Evolutionary conservation across 2,797 vertebrate species (phyloP).

Genomic region (Ambastaia sidthimunki): DNA sequence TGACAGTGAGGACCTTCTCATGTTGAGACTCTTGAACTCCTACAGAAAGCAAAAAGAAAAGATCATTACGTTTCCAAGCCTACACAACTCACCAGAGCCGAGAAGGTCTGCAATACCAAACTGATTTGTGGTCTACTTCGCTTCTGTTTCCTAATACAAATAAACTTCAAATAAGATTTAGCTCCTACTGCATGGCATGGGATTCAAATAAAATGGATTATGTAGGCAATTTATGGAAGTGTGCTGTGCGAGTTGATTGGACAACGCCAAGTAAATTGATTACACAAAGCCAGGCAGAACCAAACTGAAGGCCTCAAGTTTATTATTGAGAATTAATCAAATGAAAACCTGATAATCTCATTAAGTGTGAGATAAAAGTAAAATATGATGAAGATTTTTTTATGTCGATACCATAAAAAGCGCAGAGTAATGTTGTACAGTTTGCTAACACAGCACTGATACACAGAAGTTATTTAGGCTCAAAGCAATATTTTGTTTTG

Average conservation of each 20-base stretch:
- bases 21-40: constrained; percentile 94
- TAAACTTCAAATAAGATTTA: not conserved
- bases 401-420: constrained; percentile 22
- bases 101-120: not conserved
- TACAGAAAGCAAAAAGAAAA: constrained; percentile 62
- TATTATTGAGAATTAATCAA: constrained; percentile 18
- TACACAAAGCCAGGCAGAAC: not conserved
- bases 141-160: not conserved
- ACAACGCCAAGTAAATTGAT: not conserved
- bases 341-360: constrained; percentile 26
- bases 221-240: not conserved
- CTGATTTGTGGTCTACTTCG: not conserved
- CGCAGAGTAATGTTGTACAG: not conserved
- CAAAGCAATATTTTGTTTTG: constrained; percentile 6
- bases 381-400: constrained; percentile 23
- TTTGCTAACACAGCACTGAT: constrained; percentile 10
- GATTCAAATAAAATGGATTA: constrained; percentile 19
- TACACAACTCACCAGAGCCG: not conserved
- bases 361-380: constrained; percentile 17
- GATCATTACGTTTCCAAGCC: not conserved
- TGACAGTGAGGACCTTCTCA: constrained; percentile 91
- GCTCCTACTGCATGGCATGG: not conserved
- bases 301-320: not conserved
- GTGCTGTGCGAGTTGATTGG: not conserved
- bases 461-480: not conserved